These are phyloP conservation scores for Elephas maximus DNA, from an alignment of 2,113 vertebrate species.

Conservation along the genomic window DNA sequence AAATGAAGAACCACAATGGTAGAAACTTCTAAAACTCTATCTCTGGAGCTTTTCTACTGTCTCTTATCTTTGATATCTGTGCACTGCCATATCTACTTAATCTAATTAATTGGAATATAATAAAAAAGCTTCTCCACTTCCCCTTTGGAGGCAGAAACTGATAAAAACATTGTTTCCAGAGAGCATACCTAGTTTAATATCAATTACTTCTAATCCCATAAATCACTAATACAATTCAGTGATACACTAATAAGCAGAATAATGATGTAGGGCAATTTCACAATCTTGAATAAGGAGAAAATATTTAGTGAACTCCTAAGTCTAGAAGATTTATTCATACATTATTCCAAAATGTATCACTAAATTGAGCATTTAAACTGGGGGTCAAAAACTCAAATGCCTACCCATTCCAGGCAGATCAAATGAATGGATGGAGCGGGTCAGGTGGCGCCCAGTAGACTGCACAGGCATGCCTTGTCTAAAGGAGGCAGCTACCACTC, in stretches of 20 bases:
- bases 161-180: not conserved
- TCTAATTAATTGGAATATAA: not conserved
- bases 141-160: not conserved
- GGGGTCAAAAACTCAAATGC: not conserved
- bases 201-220: not conserved
- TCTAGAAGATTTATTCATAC: not conserved
- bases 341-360: not conserved
- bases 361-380: not conserved
- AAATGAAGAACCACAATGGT: not conserved
- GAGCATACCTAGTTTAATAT: not conserved
- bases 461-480: not conserved
- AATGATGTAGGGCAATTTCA: not conserved
- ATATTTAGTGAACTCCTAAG: slow-evolving; percentile 16
- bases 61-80: not conserved
- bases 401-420: not conserved
- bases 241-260: slow-evolving; percentile 33
- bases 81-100: not conserved
- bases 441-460: not conserved
- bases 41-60: not conserved
- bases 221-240: not conserved
- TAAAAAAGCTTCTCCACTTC: not conserved
- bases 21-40: not conserved
- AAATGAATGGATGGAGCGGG: not conserved
- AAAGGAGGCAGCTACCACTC: not conserved
- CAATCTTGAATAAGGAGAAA: slow-evolving; percentile 7